Evolutionary conservation across 2,888 invertebrate species (phyloP), one percentile per base, ranked within the genome.

Genomic region (Lasioglossum zephyrum): DNA sequence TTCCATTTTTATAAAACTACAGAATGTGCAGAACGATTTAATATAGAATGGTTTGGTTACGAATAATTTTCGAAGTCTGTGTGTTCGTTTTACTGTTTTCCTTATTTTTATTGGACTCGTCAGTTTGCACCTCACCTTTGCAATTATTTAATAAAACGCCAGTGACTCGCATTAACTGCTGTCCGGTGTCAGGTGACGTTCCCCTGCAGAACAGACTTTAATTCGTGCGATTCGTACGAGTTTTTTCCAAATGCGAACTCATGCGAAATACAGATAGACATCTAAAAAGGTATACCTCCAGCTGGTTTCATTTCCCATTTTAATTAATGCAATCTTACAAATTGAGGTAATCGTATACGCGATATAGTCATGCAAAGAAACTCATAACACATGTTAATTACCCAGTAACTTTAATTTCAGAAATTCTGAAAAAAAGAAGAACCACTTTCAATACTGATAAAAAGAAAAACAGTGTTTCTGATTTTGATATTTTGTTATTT

Each of bases 151-250:
- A 53, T 9, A 9, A 53, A 53, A 22, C 22, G 22, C 53, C 53
- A 22, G 22, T 53, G 22, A 22, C 8, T 8, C 8, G 53, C 16
- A 18, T 16, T 18, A 18, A 18, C 16, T 49, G 18, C 22, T 18
- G 18, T 49, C 49, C 13, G 18, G 49, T 22, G 49, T 53, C 18
- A 22, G 49, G 2, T 18, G 49, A 22, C 49, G 5, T 49, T 22
- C 18, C 49, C 49, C 49, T 77, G 82, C 8, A 69, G 77, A 81
- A 82, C 82, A 84, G 84, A 41, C 18, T 75, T 72, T 39, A n/a
- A 63, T 44, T 66, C 53, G 13, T 16, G 8, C 44, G 31, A 22
- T 73, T 79, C 36, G 31, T 16, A 66, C 31, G 26, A 44, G 66
- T 47, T 66, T 77, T 83, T 77, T 60, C 3, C n/a, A 39, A 49